phyloP scores from a whole-genome alignment of 2,797 vertebrate species.

The Hozukius guyotensis region DNA sequence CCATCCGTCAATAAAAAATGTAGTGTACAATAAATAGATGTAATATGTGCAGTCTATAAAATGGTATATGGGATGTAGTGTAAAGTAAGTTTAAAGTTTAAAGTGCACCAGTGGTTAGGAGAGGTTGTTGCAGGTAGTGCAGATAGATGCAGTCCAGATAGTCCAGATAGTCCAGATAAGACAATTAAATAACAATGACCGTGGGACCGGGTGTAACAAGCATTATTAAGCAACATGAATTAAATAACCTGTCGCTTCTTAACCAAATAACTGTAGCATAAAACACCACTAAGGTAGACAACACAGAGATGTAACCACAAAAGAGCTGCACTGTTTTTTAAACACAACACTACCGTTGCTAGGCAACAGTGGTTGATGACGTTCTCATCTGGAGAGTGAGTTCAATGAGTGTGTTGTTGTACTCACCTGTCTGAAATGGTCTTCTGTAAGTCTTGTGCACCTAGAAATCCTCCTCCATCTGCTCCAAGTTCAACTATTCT shows the following conservation, averaged over 20 bases:
- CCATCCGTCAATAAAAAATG: too few species aligned
- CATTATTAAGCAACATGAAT: too few species aligned
- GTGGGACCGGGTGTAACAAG: too few species aligned
- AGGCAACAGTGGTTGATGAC: background rate
- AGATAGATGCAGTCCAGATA: too few species aligned
- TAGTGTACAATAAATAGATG: too few species aligned
- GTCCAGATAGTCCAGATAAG: background rate
- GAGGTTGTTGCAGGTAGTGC: too few species aligned
- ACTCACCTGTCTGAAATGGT: background rate
- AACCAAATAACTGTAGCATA: background rate
- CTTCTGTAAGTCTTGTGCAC: background rate
- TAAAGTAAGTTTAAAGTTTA: too few species aligned
- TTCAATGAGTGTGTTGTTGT: background rate
- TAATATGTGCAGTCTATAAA: too few species aligned
- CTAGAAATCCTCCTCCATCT: background rate
- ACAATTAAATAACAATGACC: background rate
- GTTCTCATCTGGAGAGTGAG: background rate
- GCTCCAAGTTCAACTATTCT: background rate
- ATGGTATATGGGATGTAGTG: too few species aligned
- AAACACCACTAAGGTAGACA: background rate
- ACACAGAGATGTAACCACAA: background rate
- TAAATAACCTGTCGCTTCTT: background rate
- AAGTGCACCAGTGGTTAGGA: too few species aligned
- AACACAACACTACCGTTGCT: background rate
- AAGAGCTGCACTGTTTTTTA: background rate